Evolutionary conservation across 2,888 invertebrate genomes (phyloP).

Genomic region (Pachydiplax longipennis): DNA sequence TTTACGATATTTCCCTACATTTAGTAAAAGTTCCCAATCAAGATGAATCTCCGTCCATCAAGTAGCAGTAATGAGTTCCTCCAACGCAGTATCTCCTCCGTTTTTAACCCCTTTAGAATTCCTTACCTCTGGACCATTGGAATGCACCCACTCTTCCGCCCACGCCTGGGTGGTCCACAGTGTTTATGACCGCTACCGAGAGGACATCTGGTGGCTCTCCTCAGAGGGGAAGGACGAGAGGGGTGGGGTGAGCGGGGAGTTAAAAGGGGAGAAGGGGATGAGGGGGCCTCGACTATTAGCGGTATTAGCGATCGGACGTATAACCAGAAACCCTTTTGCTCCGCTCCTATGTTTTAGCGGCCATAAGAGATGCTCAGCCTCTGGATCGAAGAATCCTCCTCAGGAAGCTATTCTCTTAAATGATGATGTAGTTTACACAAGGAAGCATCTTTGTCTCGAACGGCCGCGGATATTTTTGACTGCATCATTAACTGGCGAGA

Average conservation of each 20-base stretch:
- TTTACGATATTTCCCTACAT: background rate
- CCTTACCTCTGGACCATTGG: background rate
- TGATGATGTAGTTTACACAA: slow-evolving; percentile 44
- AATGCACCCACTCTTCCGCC: slow-evolving; percentile 25
- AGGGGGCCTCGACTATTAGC: background rate
- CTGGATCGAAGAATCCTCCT: slow-evolving; percentile 15
- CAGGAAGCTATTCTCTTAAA: slow-evolving; percentile 24
- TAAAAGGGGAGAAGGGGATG: background rate
- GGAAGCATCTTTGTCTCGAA: slow-evolving; percentile 20
- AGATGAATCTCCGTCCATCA: background rate
- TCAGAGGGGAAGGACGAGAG: background rate
- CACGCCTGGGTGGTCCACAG: slow-evolving; percentile 38
- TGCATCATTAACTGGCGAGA: background rate
- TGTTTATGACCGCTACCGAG: slow-evolving; percentile 40
- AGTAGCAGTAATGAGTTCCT: background rate
- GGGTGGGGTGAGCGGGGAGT: background rate
- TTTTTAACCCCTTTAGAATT: background rate
- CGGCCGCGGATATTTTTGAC: background rate
- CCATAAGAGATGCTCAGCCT: background rate
- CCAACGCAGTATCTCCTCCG: background rate
- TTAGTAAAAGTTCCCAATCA: background rate
- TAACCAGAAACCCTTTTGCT: background rate
- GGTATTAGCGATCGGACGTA: background rate
- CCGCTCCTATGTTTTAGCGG: background rate
- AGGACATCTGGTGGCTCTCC: slow-evolving; percentile 41